Evolutionary conservation across 1,140 invertebrate species (phyloP).

Genomic region (Drosophila nasuta): DNA sequence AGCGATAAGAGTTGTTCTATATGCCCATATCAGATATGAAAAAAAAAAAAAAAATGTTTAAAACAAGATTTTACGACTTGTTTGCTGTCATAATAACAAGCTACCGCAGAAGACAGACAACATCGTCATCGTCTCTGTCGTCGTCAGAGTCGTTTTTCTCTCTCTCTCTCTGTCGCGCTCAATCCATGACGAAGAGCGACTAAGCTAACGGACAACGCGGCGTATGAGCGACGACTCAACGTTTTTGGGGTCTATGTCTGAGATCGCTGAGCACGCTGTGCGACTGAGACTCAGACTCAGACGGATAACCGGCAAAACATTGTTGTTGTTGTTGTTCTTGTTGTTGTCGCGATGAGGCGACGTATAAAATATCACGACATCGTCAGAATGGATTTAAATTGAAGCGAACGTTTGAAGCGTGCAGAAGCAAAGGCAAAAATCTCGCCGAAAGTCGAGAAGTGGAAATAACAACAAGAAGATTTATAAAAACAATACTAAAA

Average conservation of each 20-base stretch:
- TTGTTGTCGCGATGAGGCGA: conserved; percentile 21
- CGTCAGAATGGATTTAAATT: conserved; percentile 83
- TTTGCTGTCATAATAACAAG: conserved; percentile 79
- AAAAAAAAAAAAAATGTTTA: conserved; percentile 4
- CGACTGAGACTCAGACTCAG: conserved; percentile 8
- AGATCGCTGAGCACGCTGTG: conserved; percentile 5
- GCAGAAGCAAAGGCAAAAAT: conserved; percentile 53
- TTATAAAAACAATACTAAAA: neutral
- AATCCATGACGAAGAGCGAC: conserved; percentile 17
- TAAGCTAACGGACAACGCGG: conserved; percentile 7
- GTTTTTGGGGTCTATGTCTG: conserved; percentile 11
- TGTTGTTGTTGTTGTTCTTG: neutral
- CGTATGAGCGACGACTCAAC: conserved; percentile 1
- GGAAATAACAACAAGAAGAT: conserved; percentile 17
- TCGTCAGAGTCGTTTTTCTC: neutral
- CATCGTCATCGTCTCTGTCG: conserved; percentile 23
- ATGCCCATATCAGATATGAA: conserved; percentile 27
- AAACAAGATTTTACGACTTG: conserved; percentile 75
- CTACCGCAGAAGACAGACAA: conserved; percentile 57
- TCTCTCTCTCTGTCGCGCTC: conserved; percentile 1
- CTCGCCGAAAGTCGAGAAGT: conserved; percentile 12
- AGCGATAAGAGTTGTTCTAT: conserved; percentile 24
- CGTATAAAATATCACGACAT: conserved; percentile 82
- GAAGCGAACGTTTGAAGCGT: conserved; percentile 72
- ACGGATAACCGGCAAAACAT: conserved; percentile 37